phyloP scores from a whole-genome alignment of 2,888 invertebrate species.

The Ellobium chinense region DNA sequence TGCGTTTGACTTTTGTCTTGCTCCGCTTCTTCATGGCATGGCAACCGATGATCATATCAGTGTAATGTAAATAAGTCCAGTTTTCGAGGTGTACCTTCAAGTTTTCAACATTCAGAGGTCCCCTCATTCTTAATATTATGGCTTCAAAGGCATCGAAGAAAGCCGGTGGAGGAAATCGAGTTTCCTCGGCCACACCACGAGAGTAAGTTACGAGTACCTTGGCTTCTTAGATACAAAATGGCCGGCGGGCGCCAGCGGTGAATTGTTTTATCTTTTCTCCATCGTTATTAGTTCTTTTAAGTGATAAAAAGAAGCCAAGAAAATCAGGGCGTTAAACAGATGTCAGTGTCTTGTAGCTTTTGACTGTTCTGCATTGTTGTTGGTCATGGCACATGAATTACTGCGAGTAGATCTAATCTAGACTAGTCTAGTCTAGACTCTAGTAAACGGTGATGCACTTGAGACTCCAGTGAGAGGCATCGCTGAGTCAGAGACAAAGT shows the following conservation, averaged over 20 bases:
- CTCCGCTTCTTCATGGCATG: too few species aligned
- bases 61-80: too few species aligned
- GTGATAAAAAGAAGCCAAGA: background rate
- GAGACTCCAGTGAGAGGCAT: too few species aligned
- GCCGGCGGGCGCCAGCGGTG: conserved; percentile 50
- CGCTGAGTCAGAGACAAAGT: too few species aligned
- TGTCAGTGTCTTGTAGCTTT: too few species aligned
- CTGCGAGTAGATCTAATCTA: too few species aligned
- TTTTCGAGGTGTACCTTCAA: too few species aligned
- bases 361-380: too few species aligned
- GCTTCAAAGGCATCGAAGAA: conserved; percentile 44
- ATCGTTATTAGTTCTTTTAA: background rate
- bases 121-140: conserved; percentile 10
- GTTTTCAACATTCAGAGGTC: too few species aligned
- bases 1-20: background rate
- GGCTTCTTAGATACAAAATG: conserved; percentile 71
- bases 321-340: background rate
- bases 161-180: conserved; percentile 17
- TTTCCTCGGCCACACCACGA: conserved; percentile 38
- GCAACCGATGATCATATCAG: conserved; percentile 22
- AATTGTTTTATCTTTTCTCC: background rate
- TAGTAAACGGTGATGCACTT: too few species aligned
- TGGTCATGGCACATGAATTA: too few species aligned
- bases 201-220: conserved; percentile 40
- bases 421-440: too few species aligned